Evolutionary conservation across 2,888 invertebrate genomes (phyloP).

Genomic region (Cremastinae sp.): DNA sequence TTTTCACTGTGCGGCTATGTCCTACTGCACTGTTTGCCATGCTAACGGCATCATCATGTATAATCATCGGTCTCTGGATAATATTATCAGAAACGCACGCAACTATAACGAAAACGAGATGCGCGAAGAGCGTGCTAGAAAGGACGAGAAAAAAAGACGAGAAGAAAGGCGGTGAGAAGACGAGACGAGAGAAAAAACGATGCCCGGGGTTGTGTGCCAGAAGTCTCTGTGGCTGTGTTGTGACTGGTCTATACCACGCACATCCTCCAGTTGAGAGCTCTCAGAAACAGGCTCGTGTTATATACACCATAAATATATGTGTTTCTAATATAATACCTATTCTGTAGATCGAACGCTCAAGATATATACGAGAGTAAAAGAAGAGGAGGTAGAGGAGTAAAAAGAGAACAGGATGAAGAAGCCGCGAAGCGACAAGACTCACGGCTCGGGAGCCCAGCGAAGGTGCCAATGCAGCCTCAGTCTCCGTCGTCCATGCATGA

Average conservation of each 20-base stretch:
- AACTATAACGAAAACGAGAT: neutral
- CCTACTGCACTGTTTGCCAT: neutral
- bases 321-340: conserved; percentile 26
- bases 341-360: conserved; percentile 20
- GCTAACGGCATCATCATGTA: conserved; percentile 2
- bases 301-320: conserved; percentile 7
- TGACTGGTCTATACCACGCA: conserved; percentile 21
- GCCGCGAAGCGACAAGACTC: conserved; percentile 46
- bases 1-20: neutral
- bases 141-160: neutral
- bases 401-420: conserved; percentile 40
- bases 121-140: conserved; percentile 2
- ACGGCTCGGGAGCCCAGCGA: conserved; percentile 22
- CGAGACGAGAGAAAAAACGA: conserved; percentile 55
- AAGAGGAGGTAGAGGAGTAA: neutral
- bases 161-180: neutral
- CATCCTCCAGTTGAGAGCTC: conserved; percentile 18
- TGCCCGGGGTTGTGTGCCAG: conserved; percentile 71
- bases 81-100: neutral
- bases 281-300: conserved; percentile 13
- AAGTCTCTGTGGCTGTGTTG: conserved; percentile 29
- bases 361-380: neutral
- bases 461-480: conserved; percentile 45
- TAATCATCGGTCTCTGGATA: neutral
- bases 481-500: conserved; percentile 17